Conservation (phyloP, 1,140 invertebrate species). For the Caenorhabditis latens region DNA sequence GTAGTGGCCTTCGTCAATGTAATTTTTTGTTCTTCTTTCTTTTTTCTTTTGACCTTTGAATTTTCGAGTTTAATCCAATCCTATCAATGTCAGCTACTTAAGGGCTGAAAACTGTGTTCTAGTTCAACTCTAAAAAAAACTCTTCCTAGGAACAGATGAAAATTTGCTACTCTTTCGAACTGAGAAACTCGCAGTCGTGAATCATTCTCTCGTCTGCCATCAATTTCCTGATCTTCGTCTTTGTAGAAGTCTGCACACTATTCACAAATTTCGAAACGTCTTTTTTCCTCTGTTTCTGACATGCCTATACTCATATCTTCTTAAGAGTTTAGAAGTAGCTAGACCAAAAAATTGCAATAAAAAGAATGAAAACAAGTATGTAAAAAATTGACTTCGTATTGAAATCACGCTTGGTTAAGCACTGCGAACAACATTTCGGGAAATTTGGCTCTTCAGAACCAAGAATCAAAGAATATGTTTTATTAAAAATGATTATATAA, state of each 20-base stretch:
- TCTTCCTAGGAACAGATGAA: neutral
- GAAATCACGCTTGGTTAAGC: neutral
- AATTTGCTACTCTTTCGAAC: neutral
- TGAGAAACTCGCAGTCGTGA: constrained; percentile 11
- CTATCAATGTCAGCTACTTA: neutral
- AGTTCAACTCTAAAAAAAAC: too few relatives aligned
- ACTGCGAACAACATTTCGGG: constrained; percentile 16
- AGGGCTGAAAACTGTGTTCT: too few relatives aligned
- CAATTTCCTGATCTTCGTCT: constrained; percentile 43
- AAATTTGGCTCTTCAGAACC: neutral
- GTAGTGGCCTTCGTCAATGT: constrained; percentile 14
- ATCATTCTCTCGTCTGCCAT: neutral
- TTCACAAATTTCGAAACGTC: constrained; percentile 9
- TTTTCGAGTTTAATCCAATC: neutral
- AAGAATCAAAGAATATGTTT: constrained; percentile 24
- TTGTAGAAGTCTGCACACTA: neutral
- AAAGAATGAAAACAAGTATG: neutral
- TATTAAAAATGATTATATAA: too few relatives aligned
- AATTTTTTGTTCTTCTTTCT: constrained; percentile 40
- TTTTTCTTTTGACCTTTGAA: constrained; percentile 2
- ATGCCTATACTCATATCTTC: constrained; percentile 11
- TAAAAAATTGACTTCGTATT: neutral
- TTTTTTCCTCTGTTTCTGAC: constrained; percentile 35
- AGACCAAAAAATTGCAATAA: neutral
- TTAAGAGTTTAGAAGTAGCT: neutral